phyloP scores from a whole-genome alignment of 2,888 invertebrate species.

The Acrocera orbiculus region DNA sequence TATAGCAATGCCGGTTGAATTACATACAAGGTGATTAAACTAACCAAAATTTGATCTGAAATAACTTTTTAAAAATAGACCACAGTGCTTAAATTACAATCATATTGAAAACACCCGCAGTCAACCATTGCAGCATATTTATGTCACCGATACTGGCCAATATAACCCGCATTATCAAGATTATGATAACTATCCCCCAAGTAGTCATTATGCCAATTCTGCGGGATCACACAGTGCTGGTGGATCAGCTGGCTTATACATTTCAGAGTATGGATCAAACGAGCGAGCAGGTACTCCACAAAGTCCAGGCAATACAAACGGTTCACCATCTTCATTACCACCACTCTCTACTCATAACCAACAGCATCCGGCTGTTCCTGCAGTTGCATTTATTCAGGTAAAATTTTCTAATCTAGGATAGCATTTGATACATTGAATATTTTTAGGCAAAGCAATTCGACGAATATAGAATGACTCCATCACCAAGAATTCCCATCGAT shows the following conservation, averaged over 20 bases:
- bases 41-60: not conserved
- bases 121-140: constrained; percentile 14
- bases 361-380: constrained; percentile 16
- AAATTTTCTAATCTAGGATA: not conserved
- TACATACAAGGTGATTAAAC: constrained; percentile 13
- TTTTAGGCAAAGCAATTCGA: constrained; percentile 22
- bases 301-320: constrained; percentile 38
- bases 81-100: constrained; percentile 33
- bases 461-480: constrained; percentile 45
- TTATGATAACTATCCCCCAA: constrained; percentile 37
- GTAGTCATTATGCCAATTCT: constrained; percentile 31
- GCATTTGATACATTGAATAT: no score
- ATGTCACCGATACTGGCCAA: constrained; percentile 18
- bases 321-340: constrained; percentile 36
- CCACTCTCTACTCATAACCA: constrained; percentile 28
- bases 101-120: constrained; percentile 17
- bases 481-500: constrained; percentile 42
- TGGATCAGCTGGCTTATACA: constrained; percentile 16
- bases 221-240: constrained; percentile 15
- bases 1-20: constrained; percentile 33
- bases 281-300: constrained; percentile 36
- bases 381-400: constrained; percentile 39
- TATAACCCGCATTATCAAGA: constrained; percentile 35
- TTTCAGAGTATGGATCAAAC: constrained; percentile 29
- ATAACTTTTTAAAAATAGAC: constrained; percentile 16